A percentile compares a stretch with the other conserved stretches of the same genome.
Conservation (phyloP, 2,113 vertebrate species). For the Calidris pygmaea region DNA sequence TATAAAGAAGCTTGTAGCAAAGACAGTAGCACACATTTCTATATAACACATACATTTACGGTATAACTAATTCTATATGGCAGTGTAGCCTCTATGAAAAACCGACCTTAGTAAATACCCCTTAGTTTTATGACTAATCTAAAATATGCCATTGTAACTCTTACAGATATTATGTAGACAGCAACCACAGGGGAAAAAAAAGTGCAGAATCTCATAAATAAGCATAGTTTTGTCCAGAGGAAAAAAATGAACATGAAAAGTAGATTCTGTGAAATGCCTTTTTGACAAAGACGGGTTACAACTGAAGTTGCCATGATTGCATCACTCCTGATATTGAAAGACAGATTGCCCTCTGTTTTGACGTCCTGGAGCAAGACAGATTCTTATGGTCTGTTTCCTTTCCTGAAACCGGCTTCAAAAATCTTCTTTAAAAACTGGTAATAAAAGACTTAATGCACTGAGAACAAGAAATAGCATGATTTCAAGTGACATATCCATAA, state of each 20-base stretch:
- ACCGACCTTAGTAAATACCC: background rate
- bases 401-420: constrained; percentile 9
- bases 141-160: background rate
- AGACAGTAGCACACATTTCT: background rate
- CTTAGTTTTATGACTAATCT: background rate
- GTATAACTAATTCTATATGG: background rate
- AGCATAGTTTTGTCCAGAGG: background rate
- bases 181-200: background rate
- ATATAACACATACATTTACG: background rate
- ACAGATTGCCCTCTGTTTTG: background rate
- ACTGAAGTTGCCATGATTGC: background rate
- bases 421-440: background rate
- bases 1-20: background rate
- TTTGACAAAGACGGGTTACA: constrained; percentile 14
- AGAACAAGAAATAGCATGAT: background rate
- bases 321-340: background rate
- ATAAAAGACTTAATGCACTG: background rate
- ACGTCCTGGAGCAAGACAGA: background rate
- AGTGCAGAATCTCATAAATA: background rate
- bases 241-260: background rate
- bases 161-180: background rate
- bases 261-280: background rate
- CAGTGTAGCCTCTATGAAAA: background rate
- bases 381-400: background rate
- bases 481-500: background rate